Conservation (phyloP, 2,113 vertebrate species). For the Mustelus asterias region DNA sequence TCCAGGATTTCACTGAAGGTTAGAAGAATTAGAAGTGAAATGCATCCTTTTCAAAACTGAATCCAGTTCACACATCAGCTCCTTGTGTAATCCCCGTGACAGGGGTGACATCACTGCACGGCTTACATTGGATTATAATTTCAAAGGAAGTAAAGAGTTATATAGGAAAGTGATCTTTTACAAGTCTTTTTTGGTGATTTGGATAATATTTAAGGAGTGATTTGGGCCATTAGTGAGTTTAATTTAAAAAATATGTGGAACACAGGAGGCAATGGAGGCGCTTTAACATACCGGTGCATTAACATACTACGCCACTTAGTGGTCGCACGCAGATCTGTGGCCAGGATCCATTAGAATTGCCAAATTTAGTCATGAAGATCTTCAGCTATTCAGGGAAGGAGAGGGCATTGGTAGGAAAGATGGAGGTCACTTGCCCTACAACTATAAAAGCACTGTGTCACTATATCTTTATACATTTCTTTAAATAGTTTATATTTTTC, state of each 20-base stretch:
- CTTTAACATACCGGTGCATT: neutral
- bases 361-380: neutral
- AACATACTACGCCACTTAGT: neutral
- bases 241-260: neutral
- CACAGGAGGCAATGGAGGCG: neutral
- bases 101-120: neutral
- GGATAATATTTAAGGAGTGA: neutral
- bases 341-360: neutral
- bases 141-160: constrained; percentile 13
- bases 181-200: neutral
- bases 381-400: neutral
- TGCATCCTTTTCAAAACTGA: neutral
- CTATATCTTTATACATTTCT: neutral
- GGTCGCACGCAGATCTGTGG: neutral
- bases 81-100: neutral
- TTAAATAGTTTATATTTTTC: neutral
- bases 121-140: neutral
- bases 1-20: neutral
- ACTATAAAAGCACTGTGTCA: neutral
- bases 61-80: neutral
- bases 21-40: neutral
- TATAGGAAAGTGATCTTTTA: neutral
- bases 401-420: neutral
- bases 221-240: neutral
- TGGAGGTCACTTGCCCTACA: neutral